Percentiles rank a stretch among this genome's conserved stretches.
Conservation (phyloP, 2,888 invertebrate species). For the Zygaena filipendulae region DNA sequence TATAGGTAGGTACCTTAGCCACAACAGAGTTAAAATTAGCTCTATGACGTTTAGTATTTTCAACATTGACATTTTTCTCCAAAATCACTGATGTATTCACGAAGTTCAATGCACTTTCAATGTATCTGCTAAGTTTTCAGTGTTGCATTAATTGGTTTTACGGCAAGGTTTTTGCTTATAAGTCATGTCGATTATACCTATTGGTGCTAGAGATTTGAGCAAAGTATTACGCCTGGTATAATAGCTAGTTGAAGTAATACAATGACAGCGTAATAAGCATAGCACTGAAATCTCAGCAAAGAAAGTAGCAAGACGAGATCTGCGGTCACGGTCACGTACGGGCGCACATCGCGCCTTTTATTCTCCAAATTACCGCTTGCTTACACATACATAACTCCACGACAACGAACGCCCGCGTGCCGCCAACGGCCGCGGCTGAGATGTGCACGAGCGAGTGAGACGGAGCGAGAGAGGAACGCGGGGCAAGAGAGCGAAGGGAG, state of each 20-base stretch:
- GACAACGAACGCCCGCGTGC: constrained; percentile 33
- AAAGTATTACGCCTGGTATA: no score
- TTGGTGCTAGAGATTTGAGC: no score
- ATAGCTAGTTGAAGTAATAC: constrained; percentile 8
- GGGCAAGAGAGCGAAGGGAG: constrained; percentile 56
- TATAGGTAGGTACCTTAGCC: no score
- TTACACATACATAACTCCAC: constrained; percentile 32
- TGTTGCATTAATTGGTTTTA: no score
- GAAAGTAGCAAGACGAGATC: constrained; percentile 43
- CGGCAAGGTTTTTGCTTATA: no score
- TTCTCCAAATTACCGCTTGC: constrained; percentile 41
- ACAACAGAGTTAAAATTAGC: no score
- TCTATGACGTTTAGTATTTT: no score
- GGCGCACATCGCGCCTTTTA: constrained; percentile 52
- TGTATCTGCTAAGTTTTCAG: no score
- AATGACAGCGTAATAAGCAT: constrained; percentile 17
- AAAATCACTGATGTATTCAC: no score
- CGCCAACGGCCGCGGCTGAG: constrained; percentile 28
- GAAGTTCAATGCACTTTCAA: no score
- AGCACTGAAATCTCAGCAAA: constrained; percentile 34
- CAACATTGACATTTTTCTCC: no score
- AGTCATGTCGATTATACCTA: no score
- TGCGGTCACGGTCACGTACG: constrained; percentile 59
- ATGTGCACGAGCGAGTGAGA: constrained; percentile 38
- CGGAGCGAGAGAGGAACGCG: constrained; percentile 33